phyloP scores from a whole-genome alignment of 2,888 invertebrate species.

The Xestia ashworthii region DNA sequence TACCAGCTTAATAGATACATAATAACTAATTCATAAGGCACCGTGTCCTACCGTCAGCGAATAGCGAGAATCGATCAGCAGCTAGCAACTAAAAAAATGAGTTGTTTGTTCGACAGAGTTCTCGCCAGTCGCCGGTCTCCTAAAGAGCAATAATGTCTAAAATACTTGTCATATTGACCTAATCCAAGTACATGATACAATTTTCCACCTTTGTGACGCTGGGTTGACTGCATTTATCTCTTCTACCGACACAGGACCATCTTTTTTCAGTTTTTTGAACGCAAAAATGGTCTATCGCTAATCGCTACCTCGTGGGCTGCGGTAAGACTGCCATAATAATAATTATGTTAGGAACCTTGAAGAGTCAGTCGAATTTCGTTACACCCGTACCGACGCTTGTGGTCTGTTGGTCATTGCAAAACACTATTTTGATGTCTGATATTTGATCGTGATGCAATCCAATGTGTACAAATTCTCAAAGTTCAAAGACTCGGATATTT shows the following conservation, averaged over 20 bases:
- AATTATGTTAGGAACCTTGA: conserved; percentile 51
- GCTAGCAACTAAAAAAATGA: background rate
- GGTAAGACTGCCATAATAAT: too few relatives aligned
- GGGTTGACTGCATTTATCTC: background rate
- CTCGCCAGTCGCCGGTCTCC: background rate
- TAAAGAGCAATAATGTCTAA: background rate
- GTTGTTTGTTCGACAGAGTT: background rate
- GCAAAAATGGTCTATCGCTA: background rate
- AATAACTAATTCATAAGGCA: conserved; percentile 19
- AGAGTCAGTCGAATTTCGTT: conserved; percentile 40
- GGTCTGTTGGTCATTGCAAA: conserved; percentile 30
- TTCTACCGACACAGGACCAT: background rate
- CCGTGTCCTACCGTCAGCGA: background rate
- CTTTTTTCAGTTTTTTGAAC: background rate
- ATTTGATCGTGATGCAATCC: conserved; percentile 44
- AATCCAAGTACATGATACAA: background rate
- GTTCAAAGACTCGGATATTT: conserved; percentile 17
- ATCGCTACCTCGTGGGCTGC: background rate
- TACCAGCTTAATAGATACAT: background rate
- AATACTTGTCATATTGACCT: background rate
- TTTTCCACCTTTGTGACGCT: background rate
- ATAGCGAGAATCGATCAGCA: background rate
- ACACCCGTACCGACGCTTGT: background rate
- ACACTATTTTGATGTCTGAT: conserved; percentile 36
- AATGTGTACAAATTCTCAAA: conserved; percentile 29